A percentile compares a stretch with the other conserved stretches of the same genome.
Conservation (phyloP, 2,797 vertebrate genomes). For the Ciconia nigra region DNA sequence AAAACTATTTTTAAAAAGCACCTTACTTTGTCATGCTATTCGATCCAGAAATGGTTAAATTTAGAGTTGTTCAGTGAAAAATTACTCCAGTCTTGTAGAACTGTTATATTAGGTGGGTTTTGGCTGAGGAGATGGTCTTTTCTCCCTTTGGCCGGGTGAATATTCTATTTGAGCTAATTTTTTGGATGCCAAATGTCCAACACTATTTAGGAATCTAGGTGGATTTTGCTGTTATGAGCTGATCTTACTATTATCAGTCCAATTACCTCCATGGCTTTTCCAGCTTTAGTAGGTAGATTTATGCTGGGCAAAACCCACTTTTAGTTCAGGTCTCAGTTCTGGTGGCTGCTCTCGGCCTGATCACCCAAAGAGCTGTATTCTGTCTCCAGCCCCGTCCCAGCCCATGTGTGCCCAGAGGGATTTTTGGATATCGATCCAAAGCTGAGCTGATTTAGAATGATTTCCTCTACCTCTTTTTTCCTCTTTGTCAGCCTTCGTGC, state of each 20-base stretch:
- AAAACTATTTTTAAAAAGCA: not conserved
- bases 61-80: not conserved
- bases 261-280: not conserved
- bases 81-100: not conserved
- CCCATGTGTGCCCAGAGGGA: not conserved
- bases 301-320: accelerated
- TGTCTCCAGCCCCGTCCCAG: not conserved
- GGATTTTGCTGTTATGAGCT: not conserved
- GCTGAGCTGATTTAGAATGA: not conserved
- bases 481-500: not conserved
- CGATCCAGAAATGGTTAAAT: not conserved
- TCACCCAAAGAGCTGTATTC: not conserved
- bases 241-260: not conserved
- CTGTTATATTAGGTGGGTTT: accelerated
- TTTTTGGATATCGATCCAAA: not conserved
- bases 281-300: not conserved
- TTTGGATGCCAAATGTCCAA: not conserved
- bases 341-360: not conserved
- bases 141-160: not conserved
- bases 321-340: accelerated
- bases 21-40: not conserved
- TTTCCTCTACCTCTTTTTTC: not conserved
- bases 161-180: not conserved
- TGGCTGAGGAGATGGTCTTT: not conserved
- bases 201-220: not conserved